Evolutionary conservation across 2,113 vertebrate genomes (phyloP).

Genomic region (Rhinogobius similis): DNA sequence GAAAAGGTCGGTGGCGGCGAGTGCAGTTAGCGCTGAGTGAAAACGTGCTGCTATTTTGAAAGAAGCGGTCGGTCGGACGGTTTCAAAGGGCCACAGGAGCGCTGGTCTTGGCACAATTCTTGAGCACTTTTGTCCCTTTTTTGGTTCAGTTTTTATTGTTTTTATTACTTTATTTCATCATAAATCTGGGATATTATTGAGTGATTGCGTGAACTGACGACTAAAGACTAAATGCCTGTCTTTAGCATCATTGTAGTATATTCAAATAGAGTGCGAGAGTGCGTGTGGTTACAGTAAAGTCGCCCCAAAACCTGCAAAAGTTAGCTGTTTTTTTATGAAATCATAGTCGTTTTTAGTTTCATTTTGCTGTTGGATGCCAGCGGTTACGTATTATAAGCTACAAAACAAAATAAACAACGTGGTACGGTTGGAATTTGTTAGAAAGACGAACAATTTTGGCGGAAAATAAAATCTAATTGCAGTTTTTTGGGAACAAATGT

Average conservation of each 20-base stretch:
- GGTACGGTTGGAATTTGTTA: neutral
- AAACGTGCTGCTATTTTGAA: conserved; percentile 50
- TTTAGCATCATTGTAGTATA: conserved; percentile 21
- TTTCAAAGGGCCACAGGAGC: conserved; percentile 37
- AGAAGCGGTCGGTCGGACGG: conserved; percentile 29
- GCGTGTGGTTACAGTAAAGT: conserved; percentile 53
- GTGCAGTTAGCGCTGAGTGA: conserved; percentile 33
- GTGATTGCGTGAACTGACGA: conserved; percentile 23
- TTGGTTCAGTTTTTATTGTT: neutral
- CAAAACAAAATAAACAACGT: neutral
- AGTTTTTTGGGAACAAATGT: neutral
- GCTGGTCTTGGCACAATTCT: conserved; percentile 47
- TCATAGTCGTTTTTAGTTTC: conserved; percentile 4
- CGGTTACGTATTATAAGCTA: conserved; percentile 29
- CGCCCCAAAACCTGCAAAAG: conserved; percentile 56
- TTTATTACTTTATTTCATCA: neutral
- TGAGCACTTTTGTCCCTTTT: conserved; percentile 66
- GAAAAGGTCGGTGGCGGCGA: conserved; percentile 44
- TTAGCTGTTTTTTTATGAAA: conserved; percentile 28
- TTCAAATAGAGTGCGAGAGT: conserved; percentile 10
- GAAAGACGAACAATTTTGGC: neutral
- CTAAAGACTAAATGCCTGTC: conserved; percentile 35
- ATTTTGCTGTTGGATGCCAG: conserved; percentile 10
- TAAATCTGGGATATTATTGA: conserved; percentile 21
- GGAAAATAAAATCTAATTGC: neutral